phyloP scores from a whole-genome alignment of 2,113 vertebrate genomes.

The Hippolais icterina region DNA sequence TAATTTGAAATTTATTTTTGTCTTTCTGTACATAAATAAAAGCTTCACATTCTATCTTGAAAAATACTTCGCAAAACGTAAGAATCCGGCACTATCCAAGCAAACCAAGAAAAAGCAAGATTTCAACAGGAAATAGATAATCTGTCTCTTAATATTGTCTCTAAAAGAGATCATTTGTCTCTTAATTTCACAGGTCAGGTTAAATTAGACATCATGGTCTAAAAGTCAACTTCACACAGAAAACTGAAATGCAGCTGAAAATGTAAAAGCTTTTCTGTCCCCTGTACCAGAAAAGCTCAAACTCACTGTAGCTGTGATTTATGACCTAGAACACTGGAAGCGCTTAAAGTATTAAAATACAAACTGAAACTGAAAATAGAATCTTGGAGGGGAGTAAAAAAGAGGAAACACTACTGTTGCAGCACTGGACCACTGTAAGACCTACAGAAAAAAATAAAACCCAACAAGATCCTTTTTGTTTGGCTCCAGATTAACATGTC shows the following conservation, averaged over 20 bases:
- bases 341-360: not conserved
- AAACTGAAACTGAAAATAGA: not conserved
- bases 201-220: not conserved
- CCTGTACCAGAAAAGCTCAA: not conserved
- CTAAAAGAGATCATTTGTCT: not conserved
- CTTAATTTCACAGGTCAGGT: not conserved
- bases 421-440: not conserved
- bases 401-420: not conserved
- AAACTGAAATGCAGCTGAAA: not conserved
- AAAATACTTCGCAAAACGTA: not conserved
- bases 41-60: not conserved
- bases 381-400: not conserved
- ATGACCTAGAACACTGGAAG: not conserved
- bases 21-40: not conserved
- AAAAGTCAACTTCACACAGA: not conserved
- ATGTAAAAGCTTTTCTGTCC: not conserved
- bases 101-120: not conserved
- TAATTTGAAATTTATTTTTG: not conserved
- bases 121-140: not conserved
- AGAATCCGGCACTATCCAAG: not conserved
- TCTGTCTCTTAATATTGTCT: not conserved
- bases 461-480: not conserved
- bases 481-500: not conserved
- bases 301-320: not conserved
- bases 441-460: not conserved